These are phyloP conservation scores for Drosophila auraria DNA, from an alignment of 1,140 invertebrate species.

Conservation along the genomic window DNA sequence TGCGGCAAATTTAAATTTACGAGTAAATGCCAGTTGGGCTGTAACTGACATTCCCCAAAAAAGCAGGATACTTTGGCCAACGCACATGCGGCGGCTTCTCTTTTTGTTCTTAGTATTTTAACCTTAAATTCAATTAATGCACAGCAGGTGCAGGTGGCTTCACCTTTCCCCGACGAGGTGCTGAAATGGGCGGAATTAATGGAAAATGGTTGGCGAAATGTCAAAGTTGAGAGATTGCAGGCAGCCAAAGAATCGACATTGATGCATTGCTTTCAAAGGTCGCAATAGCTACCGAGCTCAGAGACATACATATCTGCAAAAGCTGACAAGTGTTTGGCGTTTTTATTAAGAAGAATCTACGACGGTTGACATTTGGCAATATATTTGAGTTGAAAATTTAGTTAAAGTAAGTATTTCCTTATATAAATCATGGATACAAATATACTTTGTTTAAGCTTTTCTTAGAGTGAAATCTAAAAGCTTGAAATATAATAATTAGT, in stretches of 20 bases:
- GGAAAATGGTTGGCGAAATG: conserved; percentile 17
- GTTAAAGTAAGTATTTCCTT: not conserved
- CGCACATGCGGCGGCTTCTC: conserved; percentile 6
- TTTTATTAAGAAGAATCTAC: not conserved
- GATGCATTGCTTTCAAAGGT: conserved; percentile 17
- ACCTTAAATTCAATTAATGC: conserved; percentile 48
- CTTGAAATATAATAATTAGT: no score
- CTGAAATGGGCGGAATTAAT: conserved; percentile 10
- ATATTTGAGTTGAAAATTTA: not conserved
- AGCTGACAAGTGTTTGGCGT: conserved; percentile 4
- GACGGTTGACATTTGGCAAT: not conserved
- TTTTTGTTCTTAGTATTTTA: conserved; percentile 16
- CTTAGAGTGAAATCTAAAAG: no score
- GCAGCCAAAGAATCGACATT: conserved; percentile 17
- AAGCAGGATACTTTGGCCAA: conserved; percentile 19
- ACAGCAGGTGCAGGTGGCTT: conserved; percentile 27
- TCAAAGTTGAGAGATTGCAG: conserved; percentile 38
- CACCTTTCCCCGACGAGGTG: not conserved
- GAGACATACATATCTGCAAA: conserved; percentile 1
- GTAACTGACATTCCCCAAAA: conserved; percentile 28
- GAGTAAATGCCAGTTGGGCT: conserved; percentile 21
- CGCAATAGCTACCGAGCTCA: not conserved
- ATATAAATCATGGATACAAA: not conserved
- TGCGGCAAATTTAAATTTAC: conserved; percentile 56
- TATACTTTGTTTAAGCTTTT: no score